Evolutionary conservation across 2,888 invertebrate genomes (phyloP), one percentile per base, ranked within the genome.

Genomic region (Tiliacea aurago): DNA sequence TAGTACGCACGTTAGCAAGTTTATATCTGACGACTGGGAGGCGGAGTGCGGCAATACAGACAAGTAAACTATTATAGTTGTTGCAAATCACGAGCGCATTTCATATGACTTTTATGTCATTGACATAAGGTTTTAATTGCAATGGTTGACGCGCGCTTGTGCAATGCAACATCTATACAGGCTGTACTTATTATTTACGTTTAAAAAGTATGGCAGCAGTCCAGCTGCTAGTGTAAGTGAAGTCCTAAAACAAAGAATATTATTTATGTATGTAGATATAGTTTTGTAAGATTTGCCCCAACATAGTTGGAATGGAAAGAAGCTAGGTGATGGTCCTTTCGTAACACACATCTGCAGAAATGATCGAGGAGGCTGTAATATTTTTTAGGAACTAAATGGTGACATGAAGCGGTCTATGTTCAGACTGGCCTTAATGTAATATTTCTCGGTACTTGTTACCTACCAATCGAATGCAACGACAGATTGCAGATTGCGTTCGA

Each of bases 11-110:
- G 92, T 97, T 77, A 91, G 95, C 67, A 95, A 97, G 63, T 91
- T 98, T 18, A 93, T 98, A 65, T 97, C 98, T 0, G 89, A 92
- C 1, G 96, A 98, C 88, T 98, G 98, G 97, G 97, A 97, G 74
- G 92, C 95, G 15, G 98, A 98, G 87, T 98, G 98, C 88, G 89
- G 92, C 78, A 96, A 95, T 79, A 87, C 75, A 47, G 23, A 70
- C 51, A 80, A 84, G 62, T 81, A 81, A 83, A 53, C 47, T 61
- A 43, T 23, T n/a, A 43, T 53, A 49, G 15, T n/a, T 2, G n/a
- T 49, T 59, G 51, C 28, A n/a, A 75, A 47, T 43, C n/a, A 49
- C 20, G 7, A 53, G 41, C 51, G n/a, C 47, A 20, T 43, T 28
- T 33, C 45, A 53, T 47, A 15, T 47, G 56, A 63, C 28, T 51